Conservation (phyloP, 2,113 vertebrate species). For the Oceanites oceanicus region DNA sequence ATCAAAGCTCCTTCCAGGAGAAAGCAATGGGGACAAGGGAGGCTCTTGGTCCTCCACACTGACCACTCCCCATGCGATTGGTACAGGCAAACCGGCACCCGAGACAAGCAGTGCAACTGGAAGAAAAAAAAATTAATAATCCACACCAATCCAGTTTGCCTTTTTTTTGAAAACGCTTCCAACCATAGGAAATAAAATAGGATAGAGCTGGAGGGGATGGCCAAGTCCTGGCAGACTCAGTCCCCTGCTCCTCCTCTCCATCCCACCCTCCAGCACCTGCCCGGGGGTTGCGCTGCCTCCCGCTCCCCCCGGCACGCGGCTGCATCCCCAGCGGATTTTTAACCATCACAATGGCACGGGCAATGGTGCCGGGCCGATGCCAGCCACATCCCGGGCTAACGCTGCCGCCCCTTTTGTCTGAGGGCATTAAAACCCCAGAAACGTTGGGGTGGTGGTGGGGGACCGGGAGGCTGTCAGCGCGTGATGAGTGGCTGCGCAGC, state of each 20-base stretch:
- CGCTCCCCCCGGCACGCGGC: fast-evolving
- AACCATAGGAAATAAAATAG: fast-evolving
- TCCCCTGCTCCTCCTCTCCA: not conserved
- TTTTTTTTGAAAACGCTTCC: not conserved
- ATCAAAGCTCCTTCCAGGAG: not conserved
- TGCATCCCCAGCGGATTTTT: not conserved
- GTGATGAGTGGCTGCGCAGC: not conserved
- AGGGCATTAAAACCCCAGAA: not conserved
- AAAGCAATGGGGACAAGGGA: not conserved
- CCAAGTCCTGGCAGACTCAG: not conserved
- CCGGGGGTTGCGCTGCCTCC: not conserved
- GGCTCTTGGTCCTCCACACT: fast-evolving
- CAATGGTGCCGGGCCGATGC: not conserved
- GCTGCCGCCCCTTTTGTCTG: not conserved
- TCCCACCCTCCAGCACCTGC: not conserved
- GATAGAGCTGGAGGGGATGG: not conserved
- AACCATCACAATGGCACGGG: fast-evolving
- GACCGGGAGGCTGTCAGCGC: not conserved
- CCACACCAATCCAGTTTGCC: fast-evolving
- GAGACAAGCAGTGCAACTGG: fast-evolving
- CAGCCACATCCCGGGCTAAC: not conserved
- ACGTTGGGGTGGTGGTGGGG: not conserved
- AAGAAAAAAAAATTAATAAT: too few species aligned
- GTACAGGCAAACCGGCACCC: fast-evolving
- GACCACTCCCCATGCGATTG: fast-evolving